Evolutionary conservation across 2,888 invertebrate species (phyloP).

Genomic region (Caprella mutica): DNA sequence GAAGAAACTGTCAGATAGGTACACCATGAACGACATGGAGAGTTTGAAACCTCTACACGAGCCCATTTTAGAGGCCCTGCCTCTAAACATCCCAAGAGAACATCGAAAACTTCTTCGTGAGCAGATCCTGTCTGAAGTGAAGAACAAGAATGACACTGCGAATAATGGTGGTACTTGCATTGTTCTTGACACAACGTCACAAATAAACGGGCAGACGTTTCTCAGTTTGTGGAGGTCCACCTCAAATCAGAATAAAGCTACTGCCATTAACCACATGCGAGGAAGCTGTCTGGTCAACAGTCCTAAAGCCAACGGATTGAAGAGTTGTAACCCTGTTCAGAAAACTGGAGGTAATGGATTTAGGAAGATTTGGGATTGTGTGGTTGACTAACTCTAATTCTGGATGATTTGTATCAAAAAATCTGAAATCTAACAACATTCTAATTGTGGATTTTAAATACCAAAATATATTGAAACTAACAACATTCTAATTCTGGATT

Average conservation of each 20-base stretch:
- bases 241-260: too few species aligned
- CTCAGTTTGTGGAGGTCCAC: constrained; percentile 5
- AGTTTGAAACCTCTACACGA: neutral
- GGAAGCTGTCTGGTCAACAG: neutral
- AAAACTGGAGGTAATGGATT: too few species aligned
- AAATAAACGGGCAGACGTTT: neutral
- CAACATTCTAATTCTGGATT: too few species aligned
- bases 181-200: neutral
- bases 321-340: too few species aligned
- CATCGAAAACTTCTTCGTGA: neutral
- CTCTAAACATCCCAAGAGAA: neutral
- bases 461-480: too few species aligned
- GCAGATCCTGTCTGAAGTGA: neutral
- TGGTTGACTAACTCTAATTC: too few species aligned
- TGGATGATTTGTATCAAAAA: too few species aligned
- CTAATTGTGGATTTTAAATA: too few species aligned
- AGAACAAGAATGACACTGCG: neutral
- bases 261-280: too few species aligned
- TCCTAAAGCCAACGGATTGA: too few species aligned
- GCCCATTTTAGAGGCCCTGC: constrained; percentile 3
- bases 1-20: neutral
- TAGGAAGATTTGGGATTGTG: too few species aligned
- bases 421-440: too few species aligned
- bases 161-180: constrained; percentile 5
- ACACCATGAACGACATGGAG: neutral